Evolutionary conservation across 2,888 invertebrate genomes (phyloP).

Genomic region (Zygothrica quintamaculata): DNA sequence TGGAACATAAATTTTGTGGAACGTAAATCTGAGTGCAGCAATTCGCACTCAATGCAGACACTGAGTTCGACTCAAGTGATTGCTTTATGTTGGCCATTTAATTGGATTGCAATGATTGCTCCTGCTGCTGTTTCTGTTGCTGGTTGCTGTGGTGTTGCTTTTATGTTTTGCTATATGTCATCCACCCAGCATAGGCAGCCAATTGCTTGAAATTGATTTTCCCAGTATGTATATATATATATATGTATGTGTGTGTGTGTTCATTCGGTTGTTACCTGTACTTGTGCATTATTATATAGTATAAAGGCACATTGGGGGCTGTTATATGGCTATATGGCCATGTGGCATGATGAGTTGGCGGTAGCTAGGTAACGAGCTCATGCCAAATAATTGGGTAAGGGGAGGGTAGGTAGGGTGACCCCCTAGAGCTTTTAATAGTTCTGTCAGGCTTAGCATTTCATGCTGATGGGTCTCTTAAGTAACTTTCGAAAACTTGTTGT

Average conservation of each 20-base stretch:
- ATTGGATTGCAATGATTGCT: conserved; percentile 69
- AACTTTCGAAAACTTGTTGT: conserved; percentile 28
- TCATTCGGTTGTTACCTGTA: conserved; percentile 34
- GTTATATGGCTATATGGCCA: conserved; percentile 14
- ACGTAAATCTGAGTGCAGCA: conserved; percentile 18
- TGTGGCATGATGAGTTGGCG: conserved; percentile 14
- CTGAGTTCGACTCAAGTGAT: conserved; percentile 12
- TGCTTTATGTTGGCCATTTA: conserved; percentile 51
- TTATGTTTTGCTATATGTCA: conserved; percentile 47
- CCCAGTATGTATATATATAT: too few relatives aligned
- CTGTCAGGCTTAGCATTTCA: conserved; percentile 44
- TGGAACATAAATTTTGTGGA: conserved; percentile 44
- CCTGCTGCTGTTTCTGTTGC: conserved; percentile 4
- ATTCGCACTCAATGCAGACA: conserved; percentile 23
- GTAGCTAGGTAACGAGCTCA: conserved; percentile 54
- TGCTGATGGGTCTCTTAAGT: conserved; percentile 30
- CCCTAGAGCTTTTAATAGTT: conserved; percentile 57
- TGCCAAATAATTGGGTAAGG: neutral
- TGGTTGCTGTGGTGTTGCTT: conserved; percentile 18
- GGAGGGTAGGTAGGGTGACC: too few relatives aligned
- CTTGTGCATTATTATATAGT: neutral
- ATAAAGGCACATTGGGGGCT: conserved; percentile 13
- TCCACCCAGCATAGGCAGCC: conserved; percentile 41
- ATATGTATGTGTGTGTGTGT: too few relatives aligned
- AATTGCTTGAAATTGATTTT: conserved; percentile 58